Percentiles rank a stretch among this genome's conserved stretches.
Evolutionary conservation across 1,140 invertebrate genomes (phyloP).

Genomic region (silkworm (Bombyx mori)): ASM3026992v2 NC_085123.1:9271501-9272000

Average conservation of each 20-base stretch:
- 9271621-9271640: slow-evolving; percentile 84
- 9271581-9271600: slow-evolving; percentile 72
- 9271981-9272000: too few species aligned
- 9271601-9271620: slow-evolving; percentile 79
- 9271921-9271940: too few species aligned
- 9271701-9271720: slow-evolving; percentile 69
- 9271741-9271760: slow-evolving; percentile 74
- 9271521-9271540: slow-evolving; percentile 77
- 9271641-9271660: slow-evolving; percentile 74
- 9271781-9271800: slow-evolving; percentile 60
- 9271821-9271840: neutral
- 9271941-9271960: too few species aligned
- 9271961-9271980: too few species aligned
- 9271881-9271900: too few species aligned
- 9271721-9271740: slow-evolving; percentile 75
- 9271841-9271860: too few species aligned
- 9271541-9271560: slow-evolving; percentile 77
- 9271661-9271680: slow-evolving; percentile 75
- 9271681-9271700: slow-evolving; percentile 73
- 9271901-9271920: too few species aligned
- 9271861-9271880: too few species aligned
- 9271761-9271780: slow-evolving; percentile 75
- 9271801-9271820: slow-evolving; percentile 2
- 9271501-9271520: slow-evolving; percentile 74
- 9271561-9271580: slow-evolving; percentile 76